Evolutionary conservation across 1,140 invertebrate genomes (phyloP), one percentile per base, ranked within the genome.

Genomic region (Lepidurus arcticus): DNA sequence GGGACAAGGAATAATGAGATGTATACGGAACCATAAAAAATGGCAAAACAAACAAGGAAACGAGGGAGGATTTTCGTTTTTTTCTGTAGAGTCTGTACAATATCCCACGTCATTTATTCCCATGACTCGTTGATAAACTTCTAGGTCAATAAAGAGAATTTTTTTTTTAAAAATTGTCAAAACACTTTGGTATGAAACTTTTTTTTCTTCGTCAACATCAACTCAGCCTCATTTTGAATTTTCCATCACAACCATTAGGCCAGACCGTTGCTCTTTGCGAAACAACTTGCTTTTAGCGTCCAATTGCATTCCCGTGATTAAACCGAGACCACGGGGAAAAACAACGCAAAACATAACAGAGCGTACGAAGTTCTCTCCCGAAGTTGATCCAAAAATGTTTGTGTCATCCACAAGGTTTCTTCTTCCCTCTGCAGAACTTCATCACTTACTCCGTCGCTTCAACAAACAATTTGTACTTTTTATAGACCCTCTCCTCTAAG

Each of bases 391-490:
- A 65, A 65, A n/a, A 34, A 34, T 34, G 34, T 34, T 34, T 34
- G 34, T 34, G 34, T 16, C 53, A n/a, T 21, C 6, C 53, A 65
- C 53, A n/a, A 21, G 16, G 16, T 65, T 13, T 65, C 53, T 65
- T 65, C 9, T 65, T 16, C 53, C 53, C 16, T 7, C 1, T 16
- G 16, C 53, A 7, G n/a, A 65, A 65, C n/a, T 65, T 65, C 53
- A 1, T 65, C 53, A 65, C 53, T 65, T 65, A n/a, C 21, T 65
- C 47, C 16, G 53, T 65, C 47, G 13, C 3, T 13, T 65, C 53
- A 65, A 65, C 53, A 65, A 65, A 65, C 53, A 65, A 65, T 65
- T 65, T 65, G 53, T 65, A 65, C 53, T 65, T 65, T 65, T 65
- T 65, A 21, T n/a, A 65, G 53, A 6, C 21, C 53, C 53, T 16